A percentile compares a stretch with the other conserved stretches of the same genome.
phyloP scores from a whole-genome alignment of 2,113 vertebrate genomes.

The Pedetes capensis region DNA sequence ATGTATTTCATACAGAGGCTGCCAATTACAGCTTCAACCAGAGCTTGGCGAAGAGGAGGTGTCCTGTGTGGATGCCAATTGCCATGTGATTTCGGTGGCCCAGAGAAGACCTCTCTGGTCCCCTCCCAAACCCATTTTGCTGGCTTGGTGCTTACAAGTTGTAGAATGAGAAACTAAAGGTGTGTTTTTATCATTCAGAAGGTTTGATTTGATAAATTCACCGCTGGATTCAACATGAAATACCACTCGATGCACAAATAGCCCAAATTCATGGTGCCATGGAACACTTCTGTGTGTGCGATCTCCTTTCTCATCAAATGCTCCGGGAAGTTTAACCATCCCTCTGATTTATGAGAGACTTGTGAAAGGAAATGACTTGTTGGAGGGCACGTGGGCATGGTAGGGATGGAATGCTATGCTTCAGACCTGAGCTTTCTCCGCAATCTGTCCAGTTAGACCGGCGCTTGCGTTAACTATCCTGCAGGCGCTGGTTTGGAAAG shows the following conservation, averaged over 20 bases:
- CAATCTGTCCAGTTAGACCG: neutral
- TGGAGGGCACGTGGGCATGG: neutral
- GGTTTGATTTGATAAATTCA: conserved; percentile 12
- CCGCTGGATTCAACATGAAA: neutral
- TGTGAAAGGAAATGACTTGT: neutral
- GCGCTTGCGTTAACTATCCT: neutral
- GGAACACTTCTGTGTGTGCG: rapidly evolving
- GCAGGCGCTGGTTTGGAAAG: neutral
- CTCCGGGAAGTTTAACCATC: neutral
- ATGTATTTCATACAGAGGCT: neutral
- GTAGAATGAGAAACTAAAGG: conserved; percentile 10
- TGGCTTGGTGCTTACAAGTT: neutral
- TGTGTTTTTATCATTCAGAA: conserved; percentile 30
- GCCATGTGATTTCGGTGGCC: neutral
- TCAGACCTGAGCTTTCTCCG: neutral
- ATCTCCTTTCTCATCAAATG: neutral
- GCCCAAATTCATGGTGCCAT: neutral
- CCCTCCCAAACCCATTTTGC: neutral
- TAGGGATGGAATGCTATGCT: neutral
- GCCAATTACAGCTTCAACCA: neutral
- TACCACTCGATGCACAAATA: neutral
- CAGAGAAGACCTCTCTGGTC: neutral
- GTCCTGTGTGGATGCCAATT: rapidly evolving
- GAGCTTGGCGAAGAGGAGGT: no score
- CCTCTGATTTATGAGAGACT: neutral